Evolutionary conservation across 53 echinoderm and acorn worm species (phyloP), one percentile per base, ranked within the genome.

Genomic region (Stichopus horrens): DNA sequence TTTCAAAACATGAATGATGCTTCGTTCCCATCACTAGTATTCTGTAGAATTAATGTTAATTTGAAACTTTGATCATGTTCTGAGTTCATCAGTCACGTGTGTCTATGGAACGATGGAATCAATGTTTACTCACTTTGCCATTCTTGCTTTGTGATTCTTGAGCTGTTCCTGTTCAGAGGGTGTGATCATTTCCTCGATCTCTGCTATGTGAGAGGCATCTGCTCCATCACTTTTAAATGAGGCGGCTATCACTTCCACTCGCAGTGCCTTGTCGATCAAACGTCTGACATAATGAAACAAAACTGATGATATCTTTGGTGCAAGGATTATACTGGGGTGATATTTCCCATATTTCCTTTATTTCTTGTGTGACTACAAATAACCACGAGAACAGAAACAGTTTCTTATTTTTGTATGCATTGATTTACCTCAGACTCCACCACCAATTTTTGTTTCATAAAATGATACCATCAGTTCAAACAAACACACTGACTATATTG

Each of bases 111-210:
- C 23, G 18, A 8, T 74, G 10, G 21, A 9, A 13, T 74, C 8
- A 5, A 9, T 10, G 5, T 5, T 5, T 18, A 67, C 99, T 92
- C 56, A 99, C 99, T 96, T 99, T 74, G 93, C 88, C 57, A 99
- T 94, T 83, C 91, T 96, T 51, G 89, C 88, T 53, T 93, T 94
- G 91, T 94, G 92, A 55, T 94, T 90, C 71, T 99, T 91, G 53
- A 99, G 91, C 73, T 96, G 99, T 37, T 91, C 91, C 58, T 93
- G 94, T 91, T 99, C 99, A 8, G 94, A 66, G 10, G 92, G 93
- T 37, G 99, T 99, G 74, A 99, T 96, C 96, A 93, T 99, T 74
- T 99, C 96, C 83, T 99, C 96, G 66, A 99, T 91, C 83, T 96
- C 96, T 7, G 93, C 99, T 20, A 95, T 90, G 86, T 96, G 99